A percentile compares a stretch with the other conserved stretches of the same genome.
phyloP scores from a whole-genome alignment of 1,140 invertebrate genomes.

The Brachionus asplanchnoidis region DNA sequence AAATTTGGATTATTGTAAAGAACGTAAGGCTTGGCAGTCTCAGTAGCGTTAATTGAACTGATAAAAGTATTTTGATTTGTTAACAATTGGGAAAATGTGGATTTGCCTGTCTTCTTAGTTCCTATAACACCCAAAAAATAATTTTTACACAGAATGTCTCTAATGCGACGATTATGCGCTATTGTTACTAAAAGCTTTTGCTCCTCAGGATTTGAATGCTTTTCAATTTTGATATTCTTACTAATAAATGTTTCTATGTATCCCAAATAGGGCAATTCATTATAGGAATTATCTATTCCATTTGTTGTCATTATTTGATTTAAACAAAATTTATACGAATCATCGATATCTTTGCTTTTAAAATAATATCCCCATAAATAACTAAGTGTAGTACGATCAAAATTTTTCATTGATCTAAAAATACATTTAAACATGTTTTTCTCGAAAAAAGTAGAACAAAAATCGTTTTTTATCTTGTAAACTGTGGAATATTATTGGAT shows the following conservation, averaged over 20 bases:
- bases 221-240: not conserved
- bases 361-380: not conserved
- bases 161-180: not conserved
- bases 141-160: not conserved
- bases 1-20: not conserved
- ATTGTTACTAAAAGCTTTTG: not conserved
- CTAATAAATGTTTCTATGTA: not conserved
- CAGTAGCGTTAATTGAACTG: not conserved
- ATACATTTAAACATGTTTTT: not conserved
- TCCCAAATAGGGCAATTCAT: not conserved
- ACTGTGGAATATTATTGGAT: no score
- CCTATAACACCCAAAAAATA: conserved; percentile 6
- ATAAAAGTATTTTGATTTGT: not conserved
- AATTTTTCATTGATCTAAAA: not conserved
- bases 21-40: not conserved
- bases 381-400: not conserved
- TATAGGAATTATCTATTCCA: not conserved
- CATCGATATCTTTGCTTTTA: not conserved
- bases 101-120: conserved; percentile 12
- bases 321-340: not conserved
- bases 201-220: not conserved
- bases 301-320: not conserved
- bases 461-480: not conserved
- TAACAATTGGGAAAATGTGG: not conserved
- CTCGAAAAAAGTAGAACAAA: not conserved